Evolutionary conservation across 2,888 invertebrate species (phyloP).

Genomic region (Xylota segnis): DNA sequence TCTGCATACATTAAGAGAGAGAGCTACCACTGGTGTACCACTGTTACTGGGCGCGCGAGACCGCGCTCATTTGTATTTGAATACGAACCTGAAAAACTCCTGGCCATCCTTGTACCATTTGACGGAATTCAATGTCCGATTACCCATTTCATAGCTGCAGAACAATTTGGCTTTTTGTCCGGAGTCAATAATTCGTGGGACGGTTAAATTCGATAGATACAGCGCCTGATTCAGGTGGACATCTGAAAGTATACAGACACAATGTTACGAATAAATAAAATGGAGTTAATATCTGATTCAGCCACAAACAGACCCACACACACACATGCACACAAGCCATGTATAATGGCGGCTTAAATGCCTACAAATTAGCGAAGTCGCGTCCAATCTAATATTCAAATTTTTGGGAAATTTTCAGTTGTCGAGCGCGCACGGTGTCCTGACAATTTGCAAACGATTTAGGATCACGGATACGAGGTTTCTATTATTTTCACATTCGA

Average conservation of each 20-base stretch:
- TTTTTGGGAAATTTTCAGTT: constrained; percentile 51
- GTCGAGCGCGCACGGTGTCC: not conserved
- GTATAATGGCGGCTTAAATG: constrained; percentile 62
- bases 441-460: constrained; percentile 49
- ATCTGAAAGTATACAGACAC: constrained; percentile 79
- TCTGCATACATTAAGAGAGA: constrained; percentile 73
- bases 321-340: no score
- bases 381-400: constrained; percentile 73
- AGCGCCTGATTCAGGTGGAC: constrained; percentile 81
- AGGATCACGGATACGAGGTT: constrained; percentile 33
- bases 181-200: constrained; percentile 84
- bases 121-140: constrained; percentile 84
- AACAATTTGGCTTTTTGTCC: constrained; percentile 83
- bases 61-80: constrained; percentile 3
- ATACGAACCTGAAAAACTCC: constrained; percentile 84
- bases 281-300: constrained; percentile 20
- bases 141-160: constrained; percentile 84
- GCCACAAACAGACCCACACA: not conserved
- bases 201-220: constrained; percentile 83
- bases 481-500: constrained; percentile 50
- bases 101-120: constrained; percentile 85
- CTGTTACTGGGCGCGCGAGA: not conserved
- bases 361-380: constrained; percentile 61
- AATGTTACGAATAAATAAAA: constrained; percentile 53
- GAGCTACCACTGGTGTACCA: constrained; percentile 13